Conservation (phyloP, 2,888 invertebrate genomes). For the Teleogryllus oceanicus region DNA sequence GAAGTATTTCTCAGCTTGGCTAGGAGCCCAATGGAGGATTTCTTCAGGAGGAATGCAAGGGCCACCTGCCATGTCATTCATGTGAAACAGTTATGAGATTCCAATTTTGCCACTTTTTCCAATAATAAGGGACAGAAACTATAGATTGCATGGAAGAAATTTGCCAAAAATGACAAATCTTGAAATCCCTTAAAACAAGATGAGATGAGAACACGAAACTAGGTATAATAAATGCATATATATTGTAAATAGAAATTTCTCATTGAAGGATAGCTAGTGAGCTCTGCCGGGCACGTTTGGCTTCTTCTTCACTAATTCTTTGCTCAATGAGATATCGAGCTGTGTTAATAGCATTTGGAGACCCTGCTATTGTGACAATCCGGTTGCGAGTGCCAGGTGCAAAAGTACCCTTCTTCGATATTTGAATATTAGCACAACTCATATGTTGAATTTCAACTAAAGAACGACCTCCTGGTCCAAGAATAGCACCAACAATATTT, state of each 20-base stretch:
- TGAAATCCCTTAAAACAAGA: not conserved
- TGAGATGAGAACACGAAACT: not conserved
- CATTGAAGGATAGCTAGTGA: constrained; percentile 36
- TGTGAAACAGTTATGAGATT: constrained; percentile 20
- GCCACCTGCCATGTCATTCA: not conserved
- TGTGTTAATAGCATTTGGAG: constrained; percentile 80
- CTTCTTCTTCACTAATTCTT: constrained; percentile 93
- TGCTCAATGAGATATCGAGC: constrained; percentile 96
- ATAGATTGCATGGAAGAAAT: constrained; percentile 4
- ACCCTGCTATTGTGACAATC: constrained; percentile 93
- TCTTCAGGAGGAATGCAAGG: not conserved
- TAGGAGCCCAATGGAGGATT: not conserved
- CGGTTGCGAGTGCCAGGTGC: constrained; percentile 96
- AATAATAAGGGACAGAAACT: not conserved
- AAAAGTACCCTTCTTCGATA: constrained; percentile 97
- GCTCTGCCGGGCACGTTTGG: constrained; percentile 86
- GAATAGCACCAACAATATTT: constrained; percentile 93
- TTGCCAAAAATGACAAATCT: not conserved
- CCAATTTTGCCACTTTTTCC: not conserved
- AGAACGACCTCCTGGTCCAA: constrained; percentile 94
- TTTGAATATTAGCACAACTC: constrained; percentile 96
- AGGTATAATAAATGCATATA: constrained; percentile 31
- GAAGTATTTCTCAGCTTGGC: not conserved
- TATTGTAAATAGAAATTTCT: constrained; percentile 26
- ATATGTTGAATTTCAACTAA: constrained; percentile 95